phyloP scores from a whole-genome alignment of 2,113 vertebrate species.

The Callorhinus ursinus region DNA sequence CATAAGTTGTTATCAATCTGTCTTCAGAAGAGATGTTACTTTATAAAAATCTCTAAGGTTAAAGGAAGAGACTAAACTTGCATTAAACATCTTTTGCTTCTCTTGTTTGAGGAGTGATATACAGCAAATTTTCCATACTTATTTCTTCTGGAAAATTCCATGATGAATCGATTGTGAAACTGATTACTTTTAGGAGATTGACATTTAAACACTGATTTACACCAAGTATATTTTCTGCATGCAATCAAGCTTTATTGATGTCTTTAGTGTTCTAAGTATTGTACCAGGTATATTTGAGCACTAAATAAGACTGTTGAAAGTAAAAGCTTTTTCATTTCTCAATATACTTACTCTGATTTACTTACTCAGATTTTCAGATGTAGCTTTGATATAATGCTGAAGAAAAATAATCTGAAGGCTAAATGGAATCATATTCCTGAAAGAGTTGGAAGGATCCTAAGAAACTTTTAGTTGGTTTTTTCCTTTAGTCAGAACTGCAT shows the following conservation, averaged over 20 bases:
- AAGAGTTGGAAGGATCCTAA: not conserved
- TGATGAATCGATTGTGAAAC: not conserved
- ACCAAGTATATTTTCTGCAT: not conserved
- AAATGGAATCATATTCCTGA: not conserved
- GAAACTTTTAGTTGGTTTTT: not conserved
- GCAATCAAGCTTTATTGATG: not conserved
- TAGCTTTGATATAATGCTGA: not conserved
- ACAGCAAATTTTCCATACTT: not conserved
- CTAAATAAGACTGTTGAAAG: not conserved
- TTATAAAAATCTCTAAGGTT: conserved; percentile 57
- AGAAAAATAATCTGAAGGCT: not conserved
- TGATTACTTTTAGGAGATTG: not conserved
- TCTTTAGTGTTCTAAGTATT: not conserved
- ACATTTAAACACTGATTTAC: not conserved
- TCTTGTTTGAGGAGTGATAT: not conserved
- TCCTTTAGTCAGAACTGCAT: not conserved
- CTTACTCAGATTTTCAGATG: not conserved
- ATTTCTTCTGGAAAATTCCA: conserved; percentile 48
- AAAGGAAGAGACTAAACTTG: conserved; percentile 51
- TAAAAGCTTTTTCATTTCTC: not conserved
- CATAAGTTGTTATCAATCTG: conserved; percentile 74
- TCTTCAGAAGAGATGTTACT: conserved; percentile 56
- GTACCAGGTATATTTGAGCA: not conserved
- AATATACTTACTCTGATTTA: not conserved
- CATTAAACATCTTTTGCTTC: conserved; percentile 21